Evolutionary conservation across 1,140 invertebrate genomes (phyloP).

Genomic region (Proctacanthus coquilletti): DNA sequence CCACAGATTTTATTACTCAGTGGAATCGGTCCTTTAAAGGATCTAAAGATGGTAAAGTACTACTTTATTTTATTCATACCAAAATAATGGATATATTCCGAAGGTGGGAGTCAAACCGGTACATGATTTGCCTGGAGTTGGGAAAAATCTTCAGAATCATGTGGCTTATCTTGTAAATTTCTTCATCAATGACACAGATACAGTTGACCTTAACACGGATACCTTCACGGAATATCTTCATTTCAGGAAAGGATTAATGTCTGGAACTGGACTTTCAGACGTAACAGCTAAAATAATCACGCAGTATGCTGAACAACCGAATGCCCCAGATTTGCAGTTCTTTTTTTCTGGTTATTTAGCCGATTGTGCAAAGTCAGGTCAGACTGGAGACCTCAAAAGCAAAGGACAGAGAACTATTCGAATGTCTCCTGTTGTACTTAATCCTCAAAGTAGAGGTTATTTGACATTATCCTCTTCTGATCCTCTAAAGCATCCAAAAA

Average conservation of each 20-base stretch:
- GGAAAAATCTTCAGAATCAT: slow-evolving; percentile 78
- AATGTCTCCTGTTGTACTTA: slow-evolving; percentile 47
- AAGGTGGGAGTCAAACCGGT: slow-evolving; percentile 44
- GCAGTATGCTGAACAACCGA: slow-evolving; percentile 58
- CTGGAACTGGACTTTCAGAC: slow-evolving; percentile 66
- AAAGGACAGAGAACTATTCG: slow-evolving; percentile 43
- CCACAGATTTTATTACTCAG: slow-evolving; percentile 72
- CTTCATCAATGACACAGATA: slow-evolving; percentile 69
- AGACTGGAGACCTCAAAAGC: slow-evolving; percentile 56
- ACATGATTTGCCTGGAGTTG: slow-evolving; percentile 67
- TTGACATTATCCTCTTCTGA: slow-evolving; percentile 55
- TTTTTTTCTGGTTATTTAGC: slow-evolving; percentile 74
- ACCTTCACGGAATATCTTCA: slow-evolving; percentile 74
- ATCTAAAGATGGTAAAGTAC: slow-evolving; percentile 37
- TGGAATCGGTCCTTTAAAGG: slow-evolving; percentile 61
- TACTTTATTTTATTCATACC: no score
- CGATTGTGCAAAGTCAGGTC: slow-evolving; percentile 64
- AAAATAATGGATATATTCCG: background rate
- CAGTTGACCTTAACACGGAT: slow-evolving; percentile 66
- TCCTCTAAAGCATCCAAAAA: slow-evolving; percentile 59
- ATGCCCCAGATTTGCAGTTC: slow-evolving; percentile 70
- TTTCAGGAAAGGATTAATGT: slow-evolving; percentile 71
- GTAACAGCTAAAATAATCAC: slow-evolving; percentile 70
- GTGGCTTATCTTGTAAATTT: slow-evolving; percentile 64
- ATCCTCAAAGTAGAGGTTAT: slow-evolving; percentile 68